A percentile compares a stretch with the other conserved stretches of the same genome.
Evolutionary conservation across 1,140 invertebrate genomes (phyloP).

Genomic region (Uloborus diversus): DNA sequence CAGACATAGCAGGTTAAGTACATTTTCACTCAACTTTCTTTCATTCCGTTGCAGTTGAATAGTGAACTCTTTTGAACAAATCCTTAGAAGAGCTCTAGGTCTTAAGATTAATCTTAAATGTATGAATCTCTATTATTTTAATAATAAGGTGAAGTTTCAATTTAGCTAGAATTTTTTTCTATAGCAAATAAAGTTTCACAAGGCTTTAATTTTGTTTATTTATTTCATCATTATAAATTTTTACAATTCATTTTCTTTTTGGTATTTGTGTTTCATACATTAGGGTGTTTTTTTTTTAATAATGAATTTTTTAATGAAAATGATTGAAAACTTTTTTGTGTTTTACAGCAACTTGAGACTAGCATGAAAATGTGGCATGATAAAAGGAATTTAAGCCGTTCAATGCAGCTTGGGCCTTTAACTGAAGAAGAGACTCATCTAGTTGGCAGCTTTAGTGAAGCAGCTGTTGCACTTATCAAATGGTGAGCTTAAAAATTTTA

Average conservation of each 20-base stretch:
- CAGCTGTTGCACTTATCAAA: slow-evolving; percentile 78
- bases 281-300: too few relatives aligned
- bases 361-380: slow-evolving; percentile 93
- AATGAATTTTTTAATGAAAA: too few relatives aligned
- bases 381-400: slow-evolving; percentile 68
- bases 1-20: too few relatives aligned
- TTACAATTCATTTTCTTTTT: background rate
- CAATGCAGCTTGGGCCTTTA: slow-evolving; percentile 67
- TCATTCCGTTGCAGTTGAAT: too few relatives aligned
- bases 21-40: too few relatives aligned
- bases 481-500: too few relatives aligned
- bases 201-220: background rate
- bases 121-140: too few relatives aligned
- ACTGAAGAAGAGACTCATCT: slow-evolving; percentile 79
- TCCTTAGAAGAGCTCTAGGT: too few relatives aligned
- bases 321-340: background rate
- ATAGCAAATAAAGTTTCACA: background rate
- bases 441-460: slow-evolving; percentile 82
- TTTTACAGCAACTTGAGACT: slow-evolving; percentile 79
- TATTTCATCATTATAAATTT: background rate
- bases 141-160: too few relatives aligned
- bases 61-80: too few relatives aligned
- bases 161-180: too few relatives aligned
- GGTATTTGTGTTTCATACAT: background rate
- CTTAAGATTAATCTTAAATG: too few relatives aligned